phyloP scores from a whole-genome alignment of 2,113 vertebrate genomes.

The Polyodon spathula region DNA sequence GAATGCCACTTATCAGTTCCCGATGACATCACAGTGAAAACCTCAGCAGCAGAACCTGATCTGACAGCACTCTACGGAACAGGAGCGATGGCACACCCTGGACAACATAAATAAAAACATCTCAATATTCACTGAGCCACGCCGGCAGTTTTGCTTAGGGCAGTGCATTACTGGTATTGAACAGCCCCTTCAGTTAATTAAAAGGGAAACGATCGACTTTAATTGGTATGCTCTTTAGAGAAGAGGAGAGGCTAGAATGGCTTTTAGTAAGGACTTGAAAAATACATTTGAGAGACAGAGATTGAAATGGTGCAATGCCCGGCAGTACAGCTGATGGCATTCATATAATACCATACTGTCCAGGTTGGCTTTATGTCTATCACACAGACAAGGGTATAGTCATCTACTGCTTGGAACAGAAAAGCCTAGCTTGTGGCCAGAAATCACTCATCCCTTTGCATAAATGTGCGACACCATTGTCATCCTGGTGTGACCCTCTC shows the following conservation, averaged over 20 bases:
- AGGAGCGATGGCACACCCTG: constrained; percentile 28
- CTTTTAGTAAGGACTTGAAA: constrained; percentile 59
- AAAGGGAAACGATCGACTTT: background rate
- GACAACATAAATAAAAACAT: too few relatives aligned
- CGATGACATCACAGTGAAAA: constrained; percentile 52
- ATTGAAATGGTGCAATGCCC: too few relatives aligned
- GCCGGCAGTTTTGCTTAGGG: background rate
- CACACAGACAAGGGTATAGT: too few relatives aligned
- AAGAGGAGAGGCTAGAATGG: constrained; percentile 56
- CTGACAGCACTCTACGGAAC: background rate
- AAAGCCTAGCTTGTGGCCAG: too few relatives aligned
- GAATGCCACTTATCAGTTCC: constrained; percentile 57
- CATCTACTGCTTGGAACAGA: too few relatives aligned
- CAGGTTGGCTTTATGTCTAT: too few relatives aligned
- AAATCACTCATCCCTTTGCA: too few relatives aligned
- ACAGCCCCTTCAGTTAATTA: background rate
- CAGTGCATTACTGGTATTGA: background rate
- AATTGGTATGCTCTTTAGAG: constrained; percentile 38
- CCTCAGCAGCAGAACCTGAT: constrained; percentile 18
- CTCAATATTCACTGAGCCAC: background rate
- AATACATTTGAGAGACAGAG: constrained; percentile 48
- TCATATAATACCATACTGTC: too few relatives aligned
- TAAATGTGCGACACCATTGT: too few relatives aligned
- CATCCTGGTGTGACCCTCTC: too few relatives aligned
- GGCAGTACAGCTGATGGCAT: too few relatives aligned